A percentile compares a stretch with the other conserved stretches of the same genome.
phyloP scores from a whole-genome alignment of 2,888 invertebrate species.

The Augochlorella aurata region DNA sequence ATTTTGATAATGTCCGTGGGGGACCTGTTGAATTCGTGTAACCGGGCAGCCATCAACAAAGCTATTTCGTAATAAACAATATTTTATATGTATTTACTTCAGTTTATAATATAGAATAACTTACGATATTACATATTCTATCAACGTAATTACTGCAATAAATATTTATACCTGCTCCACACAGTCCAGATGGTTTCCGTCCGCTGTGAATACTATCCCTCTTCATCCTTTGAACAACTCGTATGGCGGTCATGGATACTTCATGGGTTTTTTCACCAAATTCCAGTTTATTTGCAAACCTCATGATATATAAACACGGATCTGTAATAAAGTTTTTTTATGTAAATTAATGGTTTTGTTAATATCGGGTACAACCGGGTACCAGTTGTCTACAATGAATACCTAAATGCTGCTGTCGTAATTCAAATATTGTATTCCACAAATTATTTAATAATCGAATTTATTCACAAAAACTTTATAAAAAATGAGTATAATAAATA shows the following conservation, averaged over 20 bases:
- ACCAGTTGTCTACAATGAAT: too few relatives aligned
- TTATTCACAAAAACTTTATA: too few relatives aligned
- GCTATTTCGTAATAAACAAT: conserved; percentile 84
- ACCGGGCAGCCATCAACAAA: conserved; percentile 94
- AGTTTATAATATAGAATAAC: not conserved
- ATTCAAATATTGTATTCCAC: too few relatives aligned
- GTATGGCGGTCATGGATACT: conserved; percentile 96
- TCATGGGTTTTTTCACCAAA: conserved; percentile 96
- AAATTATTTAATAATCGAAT: too few relatives aligned
- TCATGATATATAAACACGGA: conserved; percentile 96
- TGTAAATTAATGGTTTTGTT: too few relatives aligned
- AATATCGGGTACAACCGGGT: too few relatives aligned
- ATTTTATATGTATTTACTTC: too few relatives aligned
- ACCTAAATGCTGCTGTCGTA: too few relatives aligned
- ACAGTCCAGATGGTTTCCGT: conserved; percentile 96
- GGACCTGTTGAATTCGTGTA: conserved; percentile 95
- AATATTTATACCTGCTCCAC: conserved; percentile 92
- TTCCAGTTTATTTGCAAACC: conserved; percentile 96
- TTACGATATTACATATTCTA: not conserved
- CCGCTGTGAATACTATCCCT: conserved; percentile 98
- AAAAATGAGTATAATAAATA: too few relatives aligned
- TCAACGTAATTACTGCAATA: not conserved
- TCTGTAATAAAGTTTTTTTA: conserved; percentile 83
- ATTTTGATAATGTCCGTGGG: conserved; percentile 95
- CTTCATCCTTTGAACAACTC: conserved; percentile 98